Conservation (phyloP, 2,888 invertebrate genomes). For the Drosophila mulleri region DNA sequence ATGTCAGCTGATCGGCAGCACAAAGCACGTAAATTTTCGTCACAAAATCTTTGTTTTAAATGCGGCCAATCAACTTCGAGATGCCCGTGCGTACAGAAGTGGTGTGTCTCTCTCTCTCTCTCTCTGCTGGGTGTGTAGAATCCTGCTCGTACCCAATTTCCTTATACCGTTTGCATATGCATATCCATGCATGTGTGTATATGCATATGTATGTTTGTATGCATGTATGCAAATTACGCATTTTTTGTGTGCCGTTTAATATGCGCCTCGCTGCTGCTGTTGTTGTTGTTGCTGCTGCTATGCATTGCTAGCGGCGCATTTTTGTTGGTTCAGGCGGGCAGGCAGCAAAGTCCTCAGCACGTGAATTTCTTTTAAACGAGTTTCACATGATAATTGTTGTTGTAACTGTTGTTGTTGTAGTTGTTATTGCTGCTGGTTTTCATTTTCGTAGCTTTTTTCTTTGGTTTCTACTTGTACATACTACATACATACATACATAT, state of each 20-base stretch:
- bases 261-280: slow-evolving; percentile 43
- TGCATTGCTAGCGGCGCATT: slow-evolving; percentile 57
- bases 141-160: slow-evolving; percentile 34
- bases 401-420: slow-evolving; percentile 18
- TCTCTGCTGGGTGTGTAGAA: neutral
- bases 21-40: slow-evolving; percentile 15
- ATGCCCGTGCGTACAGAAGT: neutral
- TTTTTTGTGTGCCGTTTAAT: slow-evolving; percentile 56
- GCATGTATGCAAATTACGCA: slow-evolving; percentile 65
- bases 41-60: slow-evolving; percentile 26
- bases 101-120: neutral
- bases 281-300: slow-evolving; percentile 40
- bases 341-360: slow-evolving; percentile 43
- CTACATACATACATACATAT: slow-evolving; percentile 48
- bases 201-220: slow-evolving; percentile 7
- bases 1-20: slow-evolving; percentile 15
- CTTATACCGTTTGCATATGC: slow-evolving; percentile 6
- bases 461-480: neutral
- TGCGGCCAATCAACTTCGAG: slow-evolving; percentile 43
- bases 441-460: slow-evolving; percentile 49
- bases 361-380: slow-evolving; percentile 76
- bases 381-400: slow-evolving; percentile 58
- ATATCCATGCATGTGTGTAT: neutral
- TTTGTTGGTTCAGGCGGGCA: slow-evolving; percentile 27
- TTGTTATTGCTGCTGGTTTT: slow-evolving; percentile 53